Percentiles rank a stretch among this genome's conserved stretches.
These are phyloP conservation scores for Hipposideros larvatus DNA, from an alignment of 2,797 vertebrate genomes.

Conservation along the genomic window DNA sequence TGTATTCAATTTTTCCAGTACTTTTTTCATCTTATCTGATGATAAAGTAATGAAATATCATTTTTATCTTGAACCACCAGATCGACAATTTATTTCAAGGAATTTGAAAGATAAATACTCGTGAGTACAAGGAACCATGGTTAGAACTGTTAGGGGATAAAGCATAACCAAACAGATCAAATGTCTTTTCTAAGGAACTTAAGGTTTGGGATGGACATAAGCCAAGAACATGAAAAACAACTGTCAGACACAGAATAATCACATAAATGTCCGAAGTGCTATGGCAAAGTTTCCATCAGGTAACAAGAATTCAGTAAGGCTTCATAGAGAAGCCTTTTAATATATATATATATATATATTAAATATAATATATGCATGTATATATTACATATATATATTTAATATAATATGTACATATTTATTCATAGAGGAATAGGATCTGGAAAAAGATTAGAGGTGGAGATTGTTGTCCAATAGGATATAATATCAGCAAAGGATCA, in stretches of 20 bases:
- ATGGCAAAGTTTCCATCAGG: not conserved
- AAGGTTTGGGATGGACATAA: not conserved
- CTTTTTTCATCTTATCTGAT: conserved; percentile 42
- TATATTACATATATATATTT: too few relatives aligned
- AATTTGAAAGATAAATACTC: conserved; percentile 34
- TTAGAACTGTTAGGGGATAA: not conserved
- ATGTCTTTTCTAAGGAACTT: not conserved
- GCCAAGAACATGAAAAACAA: not conserved
- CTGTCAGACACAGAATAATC: not conserved
- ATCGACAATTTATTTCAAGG: conserved; percentile 34
- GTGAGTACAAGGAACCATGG: not conserved
- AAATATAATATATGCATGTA: too few relatives aligned
- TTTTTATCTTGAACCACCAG: conserved; percentile 42
- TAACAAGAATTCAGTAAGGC: not conserved
- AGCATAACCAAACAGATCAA: conserved; percentile 19
- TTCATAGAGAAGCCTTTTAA: not conserved
- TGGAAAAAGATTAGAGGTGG: not conserved
- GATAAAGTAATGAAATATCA: not conserved
- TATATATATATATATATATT: too few relatives aligned
- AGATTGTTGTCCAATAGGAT: not conserved
- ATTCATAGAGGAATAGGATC: not conserved
- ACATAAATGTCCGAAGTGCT: not conserved
- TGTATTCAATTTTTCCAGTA: conserved; percentile 45
- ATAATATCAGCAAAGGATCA: not conserved
- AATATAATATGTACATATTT: too few relatives aligned